Evolutionary conservation across 2,113 vertebrate species (phyloP), one percentile per base, ranked within the genome.

Genomic region (Dicrurus megarhynchus): DNA sequence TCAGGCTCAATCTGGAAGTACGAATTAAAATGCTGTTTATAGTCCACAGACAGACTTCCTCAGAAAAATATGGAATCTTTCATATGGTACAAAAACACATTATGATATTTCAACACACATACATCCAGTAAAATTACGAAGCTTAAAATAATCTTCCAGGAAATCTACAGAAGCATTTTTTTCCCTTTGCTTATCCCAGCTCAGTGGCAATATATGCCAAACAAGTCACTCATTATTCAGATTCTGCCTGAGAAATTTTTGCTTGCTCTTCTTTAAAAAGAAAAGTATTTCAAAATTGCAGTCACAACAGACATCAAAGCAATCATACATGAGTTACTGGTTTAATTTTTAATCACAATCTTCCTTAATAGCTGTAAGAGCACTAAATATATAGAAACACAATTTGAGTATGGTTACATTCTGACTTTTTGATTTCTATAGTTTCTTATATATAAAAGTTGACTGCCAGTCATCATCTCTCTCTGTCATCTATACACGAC

Each of bases 91-190:
- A 85, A 81, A 77, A 84, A 22, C 32, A 75, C 26, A 56, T 57
- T 46, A 71, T 37, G 28, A 68, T 71, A 71, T 74, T 88, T 80
- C 22, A 16, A 60, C 53, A 84, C 11, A 46, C 27, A 67, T 63
- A 75, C 9, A 81, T 23, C 10, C 53, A 93, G 28, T 39, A 92
- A 90, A 95, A 71, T 67, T 69, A 90, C 30, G n/a, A 90, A 69
- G 28, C 39, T 73, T 81, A 94, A 93, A 90, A 89, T 68, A 71
- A 82, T 47, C 59, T 79, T 91, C 76, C 90, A 93, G 50, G 46
- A 91, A 94, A 90, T n/a, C 37, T 52, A 79, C 6, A 52, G 37
- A 76, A 84, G 39, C 52, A 8, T 47, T 84, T 64, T 50, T 87
- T 89, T 50, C 22, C 6, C 11, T 59, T 65, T 50, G 42, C 42